Evolutionary conservation across 2,888 invertebrate species (phyloP), one percentile per base, ranked within the genome.

Genomic region (Ischnus inquisitorius): DNA sequence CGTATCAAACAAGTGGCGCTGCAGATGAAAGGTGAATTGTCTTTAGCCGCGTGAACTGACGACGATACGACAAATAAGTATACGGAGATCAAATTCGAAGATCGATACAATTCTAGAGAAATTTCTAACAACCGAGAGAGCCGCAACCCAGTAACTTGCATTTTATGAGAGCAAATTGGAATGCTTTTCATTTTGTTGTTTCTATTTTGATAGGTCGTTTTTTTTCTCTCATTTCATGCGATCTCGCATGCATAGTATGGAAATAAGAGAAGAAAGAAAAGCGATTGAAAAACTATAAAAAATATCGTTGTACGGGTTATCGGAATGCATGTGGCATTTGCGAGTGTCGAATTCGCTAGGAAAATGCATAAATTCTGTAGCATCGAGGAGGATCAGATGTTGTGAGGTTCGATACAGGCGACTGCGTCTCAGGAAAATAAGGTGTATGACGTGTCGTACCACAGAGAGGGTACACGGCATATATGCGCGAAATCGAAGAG

Each of bases 401-500:
- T 46, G n/a, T n/a, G 16, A 14, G 62, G 43, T 28, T 46, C 62
- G 74, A 74, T 60, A 28, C 57, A 46, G 25, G 43, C 8, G 34
- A 60, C 25, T 46, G 43, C 39, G 34, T 1, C 46, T 25, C 46
- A 34, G 48, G 34, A 74, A 62, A 62, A 74, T 74, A 74, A 74
- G 74, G 62, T 74, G 62, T 74, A 62, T 62, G 69, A 69, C 69
- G 54, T 69, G 69, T 69, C 51, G 69, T 54, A 39, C 69, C 69
- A 69, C 48, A 39, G 69, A 16, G 69, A 54, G 48, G n/a, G 48
- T 48, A 48, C 12, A 48, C 1, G 16, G 64, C 19, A 41, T 39
- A 68, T 25, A 39, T 34, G 39, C 10, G n/a, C 5, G 69, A 54
- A 34, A 60, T 46, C 60, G 74, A 46, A 16, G 48, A 46, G 16